Percentiles rank a stretch among this genome's conserved stretches.
phyloP scores from a whole-genome alignment of 2,113 vertebrate species.

The Alligator mississippiensis region DNA sequence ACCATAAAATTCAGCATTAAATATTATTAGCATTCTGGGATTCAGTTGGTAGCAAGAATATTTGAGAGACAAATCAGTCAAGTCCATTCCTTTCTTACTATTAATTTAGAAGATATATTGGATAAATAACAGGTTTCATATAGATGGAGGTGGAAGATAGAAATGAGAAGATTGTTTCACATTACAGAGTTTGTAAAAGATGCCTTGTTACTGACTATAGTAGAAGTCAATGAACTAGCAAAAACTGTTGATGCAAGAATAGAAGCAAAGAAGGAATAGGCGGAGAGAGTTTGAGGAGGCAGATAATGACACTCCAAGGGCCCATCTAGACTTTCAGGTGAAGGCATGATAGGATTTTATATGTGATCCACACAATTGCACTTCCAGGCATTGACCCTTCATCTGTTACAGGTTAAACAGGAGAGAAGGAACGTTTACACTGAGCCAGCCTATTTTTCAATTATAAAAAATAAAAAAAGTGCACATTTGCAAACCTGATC shows the following conservation, averaged over 20 bases:
- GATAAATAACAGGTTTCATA: not conserved
- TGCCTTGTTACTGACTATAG: not conserved
- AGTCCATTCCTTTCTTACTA: not conserved
- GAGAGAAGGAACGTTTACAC: not conserved
- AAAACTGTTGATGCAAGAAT: not conserved
- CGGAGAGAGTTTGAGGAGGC: not conserved
- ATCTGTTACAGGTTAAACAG: not conserved
- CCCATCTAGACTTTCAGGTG: too few relatives aligned
- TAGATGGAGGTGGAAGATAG: not conserved
- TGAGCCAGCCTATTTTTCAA: not conserved
- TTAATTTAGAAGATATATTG: constrained; percentile 4
- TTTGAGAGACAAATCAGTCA: constrained; percentile 14
- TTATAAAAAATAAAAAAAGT: not conserved
- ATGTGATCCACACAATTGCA: too few relatives aligned
- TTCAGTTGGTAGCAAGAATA: not conserved
- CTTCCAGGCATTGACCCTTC: not conserved
- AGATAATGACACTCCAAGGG: not conserved
- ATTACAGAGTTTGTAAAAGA: not conserved
- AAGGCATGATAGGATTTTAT: not conserved
- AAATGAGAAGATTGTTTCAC: not conserved
- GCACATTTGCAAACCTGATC: not conserved
- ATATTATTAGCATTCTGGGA: too few relatives aligned
- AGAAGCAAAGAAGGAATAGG: not conserved
- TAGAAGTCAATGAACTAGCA: not conserved
- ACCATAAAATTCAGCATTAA: not conserved